These are phyloP conservation scores for Centroberyx gerrardi DNA, from an alignment of 2,797 vertebrate species.

Conservation along the genomic window DNA sequence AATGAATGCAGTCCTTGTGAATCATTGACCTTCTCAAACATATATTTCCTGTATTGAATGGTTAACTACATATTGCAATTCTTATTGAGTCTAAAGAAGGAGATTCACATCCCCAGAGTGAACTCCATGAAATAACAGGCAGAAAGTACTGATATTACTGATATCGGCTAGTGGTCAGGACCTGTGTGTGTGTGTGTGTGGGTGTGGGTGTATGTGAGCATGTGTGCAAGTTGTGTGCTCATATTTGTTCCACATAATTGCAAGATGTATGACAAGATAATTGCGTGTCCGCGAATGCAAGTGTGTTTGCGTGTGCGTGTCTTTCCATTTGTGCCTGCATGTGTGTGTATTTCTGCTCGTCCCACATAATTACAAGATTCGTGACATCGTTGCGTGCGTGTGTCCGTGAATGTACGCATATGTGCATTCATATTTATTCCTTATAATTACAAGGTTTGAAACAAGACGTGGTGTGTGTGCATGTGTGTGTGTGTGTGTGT, in stretches of 20 bases:
- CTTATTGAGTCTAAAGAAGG: no score
- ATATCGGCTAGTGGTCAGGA: conserved; percentile 24
- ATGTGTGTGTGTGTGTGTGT: conserved; percentile 21
- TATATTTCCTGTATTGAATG: no score
- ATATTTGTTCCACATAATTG: conserved; percentile 58
- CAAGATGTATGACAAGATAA: conserved; percentile 69
- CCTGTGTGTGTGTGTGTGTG: conserved; percentile 8
- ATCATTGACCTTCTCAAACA: no score
- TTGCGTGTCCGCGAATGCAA: conserved; percentile 32
- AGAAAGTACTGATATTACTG: conserved; percentile 1
- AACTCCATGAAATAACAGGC: neutral
- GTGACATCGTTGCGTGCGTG: conserved; percentile 56
- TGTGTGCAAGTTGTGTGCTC: conserved; percentile 15
- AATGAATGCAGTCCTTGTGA: no score
- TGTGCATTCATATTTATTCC: conserved; percentile 61
- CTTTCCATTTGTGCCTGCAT: neutral
- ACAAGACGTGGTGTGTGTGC: neutral
- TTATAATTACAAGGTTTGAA: conserved; percentile 51
- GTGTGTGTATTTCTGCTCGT: conserved; percentile 38
- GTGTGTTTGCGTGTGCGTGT: neutral
- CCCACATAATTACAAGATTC: conserved; percentile 63
- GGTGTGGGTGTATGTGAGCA: neutral
- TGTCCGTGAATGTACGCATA: conserved; percentile 45
- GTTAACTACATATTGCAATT: no score
- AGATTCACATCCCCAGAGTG: neutral